These are phyloP conservation scores for Endotricha flammealis DNA, from an alignment of 2,888 invertebrate species.

Conservation along the genomic window DNA sequence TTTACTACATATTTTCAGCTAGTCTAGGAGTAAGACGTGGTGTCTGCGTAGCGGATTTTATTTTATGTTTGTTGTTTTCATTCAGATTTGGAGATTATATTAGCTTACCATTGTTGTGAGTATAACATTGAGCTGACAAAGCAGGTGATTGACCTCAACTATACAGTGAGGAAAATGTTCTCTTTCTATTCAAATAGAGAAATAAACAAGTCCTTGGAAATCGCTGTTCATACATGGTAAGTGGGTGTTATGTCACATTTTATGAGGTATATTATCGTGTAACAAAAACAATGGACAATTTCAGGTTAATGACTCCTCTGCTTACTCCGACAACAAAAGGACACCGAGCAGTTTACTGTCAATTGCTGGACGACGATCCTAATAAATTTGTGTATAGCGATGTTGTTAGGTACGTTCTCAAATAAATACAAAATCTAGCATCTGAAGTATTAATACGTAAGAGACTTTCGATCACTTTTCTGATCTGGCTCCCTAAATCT, in stretches of 20 bases:
- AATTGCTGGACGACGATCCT: constrained; percentile 74
- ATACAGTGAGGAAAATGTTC: constrained; percentile 81
- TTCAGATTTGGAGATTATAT: constrained; percentile 76
- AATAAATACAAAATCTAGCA: neutral
- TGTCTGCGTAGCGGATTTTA: too few relatives aligned
- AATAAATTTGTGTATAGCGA: constrained; percentile 74
- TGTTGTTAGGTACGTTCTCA: constrained; percentile 60
- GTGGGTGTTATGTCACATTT: constrained; percentile 24
- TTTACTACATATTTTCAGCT: too few relatives aligned
- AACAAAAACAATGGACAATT: constrained; percentile 13
- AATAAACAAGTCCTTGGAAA: constrained; percentile 49
- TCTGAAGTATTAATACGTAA: too few relatives aligned
- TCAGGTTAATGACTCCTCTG: constrained; percentile 46
- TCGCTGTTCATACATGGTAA: constrained; percentile 48
- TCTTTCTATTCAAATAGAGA: constrained; percentile 78
- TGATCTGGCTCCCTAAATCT: too few relatives aligned
- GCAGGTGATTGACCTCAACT: constrained; percentile 82
- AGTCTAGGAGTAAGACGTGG: too few relatives aligned
- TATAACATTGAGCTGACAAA: constrained; percentile 81
- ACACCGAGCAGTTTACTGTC: constrained; percentile 73
- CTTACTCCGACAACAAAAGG: constrained; percentile 47
- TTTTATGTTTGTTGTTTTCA: constrained; percentile 20
- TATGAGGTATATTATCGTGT: constrained; percentile 5
- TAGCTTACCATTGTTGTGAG: constrained; percentile 83
- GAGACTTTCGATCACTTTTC: too few relatives aligned